Base-by-base conservation (phyloP, 2,888 invertebrate genomes). In the Drosophila acutilabella region DNA sequence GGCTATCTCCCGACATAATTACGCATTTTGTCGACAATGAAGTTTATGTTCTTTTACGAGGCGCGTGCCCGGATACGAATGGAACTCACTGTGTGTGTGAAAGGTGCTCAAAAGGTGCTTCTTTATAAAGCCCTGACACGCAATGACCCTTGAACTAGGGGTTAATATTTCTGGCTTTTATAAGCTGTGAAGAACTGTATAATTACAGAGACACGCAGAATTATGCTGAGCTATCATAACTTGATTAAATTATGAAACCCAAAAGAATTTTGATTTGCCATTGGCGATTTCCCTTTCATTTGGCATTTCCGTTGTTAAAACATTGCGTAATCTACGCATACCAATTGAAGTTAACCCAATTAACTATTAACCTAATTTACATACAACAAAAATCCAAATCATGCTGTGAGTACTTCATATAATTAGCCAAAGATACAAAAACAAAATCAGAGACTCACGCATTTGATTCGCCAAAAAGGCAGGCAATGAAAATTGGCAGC, bases 11-110 rank as follows among this genome's bases (percentile, higher is more conserved):
- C 64, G 66, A 51, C 54, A 76, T 82, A 82, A 85, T 82, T 82
- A 82, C 80, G 71, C 86, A 85, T 85, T 82, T 85, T 85, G 82
- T 83, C 82, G 83, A 86, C 86, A 83, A 78, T 79, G 83, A 83
- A 83, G 83, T 86, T 83, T 83, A 83, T 83, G 83, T 81, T 74
- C 69, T 73, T 83, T 71, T 71, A 69, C 64, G 70, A 60, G 79
- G 74, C 86, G 74, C 86, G 83, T 83, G 83, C 72, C 81, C 56
- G 54, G 36, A 52, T 40, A 47, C 52, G 44, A 56, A 44, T 45
- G 7, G 66, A 65, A 57, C 13, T 23, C 36, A 23, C 44, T 53
- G 53, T 61, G 64, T 36, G 33, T 3, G 11, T 7, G n/a, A 71
- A 73, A 82, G 80, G 74, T 75, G 77, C 66, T 66, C 44, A 48